A percentile compares a stretch with the other conserved stretches of the same genome.
These are phyloP conservation scores for Mesorhabditis spiculigera DNA, from an alignment of 2,888 invertebrate genomes.

Conservation along the genomic window DNA sequence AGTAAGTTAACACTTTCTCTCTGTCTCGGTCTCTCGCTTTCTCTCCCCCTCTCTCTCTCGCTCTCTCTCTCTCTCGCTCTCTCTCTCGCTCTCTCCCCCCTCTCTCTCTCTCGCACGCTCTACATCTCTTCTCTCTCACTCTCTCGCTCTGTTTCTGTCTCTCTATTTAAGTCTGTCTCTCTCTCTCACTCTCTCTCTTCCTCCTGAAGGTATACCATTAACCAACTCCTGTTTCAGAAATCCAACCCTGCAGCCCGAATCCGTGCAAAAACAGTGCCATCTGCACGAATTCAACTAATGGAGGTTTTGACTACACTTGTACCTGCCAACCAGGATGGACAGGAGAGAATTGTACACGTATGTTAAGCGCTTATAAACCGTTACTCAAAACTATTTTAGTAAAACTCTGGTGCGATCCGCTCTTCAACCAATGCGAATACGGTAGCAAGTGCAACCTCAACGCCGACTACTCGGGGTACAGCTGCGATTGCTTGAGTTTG, in stretches of 20 bases:
- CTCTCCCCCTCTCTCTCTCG: background rate
- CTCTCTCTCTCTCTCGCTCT: background rate
- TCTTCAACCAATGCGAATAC: background rate
- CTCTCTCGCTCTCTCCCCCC: too few species aligned
- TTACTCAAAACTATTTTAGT: background rate
- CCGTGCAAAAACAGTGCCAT: constrained; percentile 5
- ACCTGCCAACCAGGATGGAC: background rate
- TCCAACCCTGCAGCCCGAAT: background rate
- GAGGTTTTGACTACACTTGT: background rate
- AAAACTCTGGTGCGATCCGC: background rate
- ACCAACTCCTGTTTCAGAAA: too few species aligned
- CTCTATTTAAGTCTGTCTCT: too few species aligned
- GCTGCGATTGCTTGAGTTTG: background rate
- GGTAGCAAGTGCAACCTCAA: background rate
- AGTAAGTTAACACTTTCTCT: constrained; percentile 1
- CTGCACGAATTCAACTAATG: constrained; percentile 4
- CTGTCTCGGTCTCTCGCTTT: background rate
- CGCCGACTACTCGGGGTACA: background rate
- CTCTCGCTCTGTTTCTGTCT: too few species aligned
- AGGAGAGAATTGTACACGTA: background rate
- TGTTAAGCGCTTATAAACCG: background rate
- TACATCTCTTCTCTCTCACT: background rate
- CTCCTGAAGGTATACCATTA: too few species aligned
- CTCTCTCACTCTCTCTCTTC: too few species aligned
- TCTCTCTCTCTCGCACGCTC: too few species aligned